Evolutionary conservation across 2,113 vertebrate species (phyloP).

Genomic region (Eolophus roseicapilla): DNA sequence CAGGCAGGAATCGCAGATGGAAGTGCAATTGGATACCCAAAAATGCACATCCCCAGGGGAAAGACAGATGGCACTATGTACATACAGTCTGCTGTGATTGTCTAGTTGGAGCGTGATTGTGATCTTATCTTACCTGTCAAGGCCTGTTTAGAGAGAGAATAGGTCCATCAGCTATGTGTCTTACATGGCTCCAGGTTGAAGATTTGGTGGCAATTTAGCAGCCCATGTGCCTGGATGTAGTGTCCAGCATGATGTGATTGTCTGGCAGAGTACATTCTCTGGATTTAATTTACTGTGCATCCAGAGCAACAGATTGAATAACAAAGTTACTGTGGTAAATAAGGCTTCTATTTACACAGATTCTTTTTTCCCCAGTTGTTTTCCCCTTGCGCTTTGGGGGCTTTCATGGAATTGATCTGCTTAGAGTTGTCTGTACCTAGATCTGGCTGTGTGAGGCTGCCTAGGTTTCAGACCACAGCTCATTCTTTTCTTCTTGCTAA

Average conservation of each 20-base stretch:
- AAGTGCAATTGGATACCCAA: neutral
- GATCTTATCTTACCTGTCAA: neutral
- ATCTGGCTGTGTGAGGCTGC: neutral
- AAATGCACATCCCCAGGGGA: neutral
- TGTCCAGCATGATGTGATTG: neutral
- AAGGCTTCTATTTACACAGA: neutral
- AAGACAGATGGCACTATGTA: neutral
- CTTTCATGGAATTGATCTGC: neutral
- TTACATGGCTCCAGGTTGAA: neutral
- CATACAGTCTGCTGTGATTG: neutral
- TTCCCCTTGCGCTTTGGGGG: accelerated
- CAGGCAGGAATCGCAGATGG: neutral
- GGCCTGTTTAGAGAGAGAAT: neutral
- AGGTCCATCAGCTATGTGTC: neutral
- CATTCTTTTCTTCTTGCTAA: neutral
- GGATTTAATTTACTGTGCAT: neutral
- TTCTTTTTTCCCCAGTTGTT: neutral
- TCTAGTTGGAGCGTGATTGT: neutral
- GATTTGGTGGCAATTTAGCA: neutral
- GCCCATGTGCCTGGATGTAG: neutral
- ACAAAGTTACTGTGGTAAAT: neutral
- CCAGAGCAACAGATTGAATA: neutral
- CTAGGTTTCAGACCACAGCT: neutral
- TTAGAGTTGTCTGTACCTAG: neutral
- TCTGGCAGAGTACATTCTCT: neutral